These are phyloP conservation scores for Exocentrus adspersus DNA, from an alignment of 2,888 invertebrate species.

Conservation along the genomic window DNA sequence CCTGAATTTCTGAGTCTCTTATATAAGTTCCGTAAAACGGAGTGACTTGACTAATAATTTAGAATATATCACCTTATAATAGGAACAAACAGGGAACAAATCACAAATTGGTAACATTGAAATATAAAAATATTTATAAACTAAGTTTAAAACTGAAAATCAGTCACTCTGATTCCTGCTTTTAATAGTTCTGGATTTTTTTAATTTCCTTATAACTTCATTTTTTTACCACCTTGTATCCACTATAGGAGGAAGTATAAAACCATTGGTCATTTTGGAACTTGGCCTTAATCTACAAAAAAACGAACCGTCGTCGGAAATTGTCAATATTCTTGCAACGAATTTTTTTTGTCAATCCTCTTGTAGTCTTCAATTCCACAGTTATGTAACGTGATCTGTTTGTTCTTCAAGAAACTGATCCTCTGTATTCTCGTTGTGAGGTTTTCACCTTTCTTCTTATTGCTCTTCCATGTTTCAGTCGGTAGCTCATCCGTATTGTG, in stretches of 20 bases:
- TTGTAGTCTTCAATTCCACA: conserved; percentile 5
- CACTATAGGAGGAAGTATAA: neutral
- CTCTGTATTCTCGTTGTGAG: neutral
- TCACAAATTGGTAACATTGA: neutral
- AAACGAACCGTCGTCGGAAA: neutral
- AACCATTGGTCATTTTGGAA: conserved; percentile 3
- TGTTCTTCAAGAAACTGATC: neutral
- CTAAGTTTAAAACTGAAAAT: neutral
- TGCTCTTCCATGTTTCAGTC: neutral
- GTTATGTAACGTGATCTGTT: neutral
- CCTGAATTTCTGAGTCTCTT: no score
- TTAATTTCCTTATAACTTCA: conserved; percentile 4
- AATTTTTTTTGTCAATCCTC: neutral
- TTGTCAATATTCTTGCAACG: conserved; percentile 10
- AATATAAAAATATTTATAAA: neutral
- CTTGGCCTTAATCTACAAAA: conserved; percentile 7
- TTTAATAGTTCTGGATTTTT: neutral
- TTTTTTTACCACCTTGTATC: conserved; percentile 2
- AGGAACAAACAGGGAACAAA: neutral
- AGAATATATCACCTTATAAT: neutral
- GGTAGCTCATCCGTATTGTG: neutral
- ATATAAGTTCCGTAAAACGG: neutral
- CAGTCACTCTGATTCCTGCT: neutral
- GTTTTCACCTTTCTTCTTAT: neutral
- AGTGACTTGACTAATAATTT: neutral